Conservation (phyloP, 1,140 invertebrate genomes). For the Leptoteleia sp. region DNA sequence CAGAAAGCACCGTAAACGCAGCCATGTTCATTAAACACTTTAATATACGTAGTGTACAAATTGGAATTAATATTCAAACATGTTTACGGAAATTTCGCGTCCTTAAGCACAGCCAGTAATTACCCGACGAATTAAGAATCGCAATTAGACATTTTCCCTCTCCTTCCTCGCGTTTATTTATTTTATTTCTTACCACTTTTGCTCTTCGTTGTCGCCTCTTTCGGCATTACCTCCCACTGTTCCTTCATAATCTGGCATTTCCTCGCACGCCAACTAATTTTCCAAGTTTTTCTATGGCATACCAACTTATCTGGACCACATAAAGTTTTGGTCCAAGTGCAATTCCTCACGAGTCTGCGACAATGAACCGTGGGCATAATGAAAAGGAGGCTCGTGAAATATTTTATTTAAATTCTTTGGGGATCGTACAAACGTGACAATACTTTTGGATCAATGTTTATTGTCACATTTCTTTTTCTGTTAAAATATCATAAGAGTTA, state of each 20-base stretch:
- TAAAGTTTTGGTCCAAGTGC: constrained; percentile 49
- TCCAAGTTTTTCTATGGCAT: constrained; percentile 60
- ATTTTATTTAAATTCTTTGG: constrained; percentile 32
- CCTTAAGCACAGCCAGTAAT: constrained; percentile 17
- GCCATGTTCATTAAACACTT: constrained; percentile 32
- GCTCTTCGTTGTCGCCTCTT: constrained; percentile 4
- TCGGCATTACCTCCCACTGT: constrained; percentile 20
- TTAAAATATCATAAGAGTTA: too few species aligned
- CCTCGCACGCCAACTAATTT: constrained; percentile 55
- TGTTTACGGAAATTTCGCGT: neutral
- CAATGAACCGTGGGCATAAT: constrained; percentile 27
- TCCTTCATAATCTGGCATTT: constrained; percentile 44
- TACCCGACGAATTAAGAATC: constrained; percentile 1
- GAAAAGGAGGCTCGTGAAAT: constrained; percentile 2
- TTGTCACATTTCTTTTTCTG: too few species aligned
- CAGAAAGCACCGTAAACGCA: constrained; percentile 11
- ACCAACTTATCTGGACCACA: constrained; percentile 54
- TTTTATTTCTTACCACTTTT: neutral
- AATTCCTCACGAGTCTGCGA: constrained; percentile 44
- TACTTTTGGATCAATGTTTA: neutral
- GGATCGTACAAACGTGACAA: neutral
- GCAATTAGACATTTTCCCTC: too few species aligned
- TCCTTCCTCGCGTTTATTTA: too few species aligned
- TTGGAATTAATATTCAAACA: constrained; percentile 10
- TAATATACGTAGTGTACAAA: constrained; percentile 20